Base-by-base conservation (phyloP, 2,888 invertebrate species). In the Athalia circularis region DNA sequence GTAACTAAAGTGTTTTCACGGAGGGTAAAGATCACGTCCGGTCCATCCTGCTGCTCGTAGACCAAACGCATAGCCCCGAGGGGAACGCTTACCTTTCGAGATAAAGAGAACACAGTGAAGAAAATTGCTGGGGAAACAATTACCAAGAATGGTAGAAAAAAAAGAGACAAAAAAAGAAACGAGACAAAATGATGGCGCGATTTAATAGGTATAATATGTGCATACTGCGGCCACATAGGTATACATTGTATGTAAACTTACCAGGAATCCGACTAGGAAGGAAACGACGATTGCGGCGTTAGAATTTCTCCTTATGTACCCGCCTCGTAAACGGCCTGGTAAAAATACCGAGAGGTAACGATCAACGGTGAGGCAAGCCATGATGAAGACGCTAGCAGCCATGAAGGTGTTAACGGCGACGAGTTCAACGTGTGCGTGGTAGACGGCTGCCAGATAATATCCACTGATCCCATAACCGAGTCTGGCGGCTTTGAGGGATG, bases 361-460 rank as follows among this genome's bases (percentile, higher is more conserved):
- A 80, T 91, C 91, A 15, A 92, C 87, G 3, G 92, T 92, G 29
- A 92, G 88, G 79, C 91, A 91, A 5, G 92, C 91, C 8, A 92
- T 91, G 78, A 92, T 89, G 87, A 91, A 92, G n/a, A 92, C 91
- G 72, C 90, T 90, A 52, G 91, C 88, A 5, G 91, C 91, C 91
- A 92, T 92, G 83, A 91, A 89, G 4, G 90, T 88, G 82, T 92
- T 92, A 29, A 91, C 90, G 77, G 91, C 81, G 0, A 91, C 91
- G 76, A 91, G 89, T 78, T 91, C 92, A 78, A 92, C 82, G 82
- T 92, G 90, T 4, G 91, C 90, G 84, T 90, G 91, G 82, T 90
- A 90, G 67, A 86, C 81, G 11, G 90, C 80, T 82, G 86, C 81
- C 64, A 84, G 78, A 84, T 84, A 83, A 62, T 82, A 75, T 45